Conservation (phyloP, 1,140 invertebrate species). For the Aphelenchoides besseyi region DNA sequence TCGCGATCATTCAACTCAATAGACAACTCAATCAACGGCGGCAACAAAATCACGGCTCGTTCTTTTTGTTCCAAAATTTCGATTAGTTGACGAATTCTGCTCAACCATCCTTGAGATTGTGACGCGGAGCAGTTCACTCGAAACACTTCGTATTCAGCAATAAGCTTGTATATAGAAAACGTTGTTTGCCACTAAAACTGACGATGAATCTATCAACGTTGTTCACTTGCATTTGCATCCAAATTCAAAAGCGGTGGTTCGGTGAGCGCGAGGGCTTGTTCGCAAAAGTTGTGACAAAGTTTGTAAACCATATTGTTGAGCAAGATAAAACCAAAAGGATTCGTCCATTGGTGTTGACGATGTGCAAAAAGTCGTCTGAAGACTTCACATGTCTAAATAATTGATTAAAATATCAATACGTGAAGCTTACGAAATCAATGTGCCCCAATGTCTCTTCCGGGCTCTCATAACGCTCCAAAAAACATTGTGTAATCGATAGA, state of each 20-base stretch:
- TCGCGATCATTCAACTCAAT: neutral
- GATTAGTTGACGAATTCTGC: neutral
- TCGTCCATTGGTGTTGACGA: neutral
- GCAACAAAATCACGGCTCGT: neutral
- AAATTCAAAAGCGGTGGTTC: neutral
- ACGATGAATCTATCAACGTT: neutral
- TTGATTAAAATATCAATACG: neutral
- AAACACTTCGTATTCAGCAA: conserved; percentile 1
- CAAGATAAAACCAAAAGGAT: neutral
- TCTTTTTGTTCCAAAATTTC: conserved; percentile 3
- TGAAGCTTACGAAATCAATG: neutral
- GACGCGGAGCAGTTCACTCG: neutral
- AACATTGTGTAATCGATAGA: neutral
- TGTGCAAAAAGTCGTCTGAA: conserved; percentile 2
- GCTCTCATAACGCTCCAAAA: neutral
- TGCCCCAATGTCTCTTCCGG: neutral
- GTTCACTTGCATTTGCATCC: neutral
- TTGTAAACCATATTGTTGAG: neutral
- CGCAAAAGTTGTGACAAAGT: neutral
- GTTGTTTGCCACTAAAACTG: neutral
- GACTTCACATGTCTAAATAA: neutral
- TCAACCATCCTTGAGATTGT: neutral
- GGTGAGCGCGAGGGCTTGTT: neutral
- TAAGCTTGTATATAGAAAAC: neutral
- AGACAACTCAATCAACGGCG: neutral